phyloP scores from a whole-genome alignment of 2,797 vertebrate species.

The Oreortyx pictus region DNA sequence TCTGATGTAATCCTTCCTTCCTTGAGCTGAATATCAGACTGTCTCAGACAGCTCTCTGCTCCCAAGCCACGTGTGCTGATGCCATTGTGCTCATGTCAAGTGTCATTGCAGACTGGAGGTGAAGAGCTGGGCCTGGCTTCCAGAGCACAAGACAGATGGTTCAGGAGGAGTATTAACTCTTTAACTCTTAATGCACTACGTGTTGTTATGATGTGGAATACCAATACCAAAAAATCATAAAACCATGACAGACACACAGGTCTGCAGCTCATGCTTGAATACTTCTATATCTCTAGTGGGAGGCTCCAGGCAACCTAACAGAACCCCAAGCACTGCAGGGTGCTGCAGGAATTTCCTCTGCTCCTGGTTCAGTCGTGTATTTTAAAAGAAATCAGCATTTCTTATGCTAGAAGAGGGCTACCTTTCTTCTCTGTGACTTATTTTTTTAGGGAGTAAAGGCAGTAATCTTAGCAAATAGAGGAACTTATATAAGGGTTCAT shows the following conservation, averaged over 20 bases:
- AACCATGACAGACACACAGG: no score
- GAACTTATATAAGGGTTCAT: neutral
- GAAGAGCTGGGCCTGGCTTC: neutral
- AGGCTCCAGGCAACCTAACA: conserved; percentile 44
- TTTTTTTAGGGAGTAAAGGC: neutral
- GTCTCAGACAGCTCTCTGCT: neutral
- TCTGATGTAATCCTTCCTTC: no score
- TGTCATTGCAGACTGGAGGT: accelerated
- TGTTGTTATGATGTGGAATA: no score
- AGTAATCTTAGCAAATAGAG: neutral
- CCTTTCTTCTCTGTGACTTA: neutral
- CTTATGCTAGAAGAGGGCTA: neutral
- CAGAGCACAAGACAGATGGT: conserved; percentile 28
- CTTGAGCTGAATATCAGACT: neutral
- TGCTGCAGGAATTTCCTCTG: neutral
- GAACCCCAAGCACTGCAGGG: conserved; percentile 38
- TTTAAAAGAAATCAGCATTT: neutral
- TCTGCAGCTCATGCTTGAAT: neutral
- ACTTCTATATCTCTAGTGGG: conserved; percentile 60
- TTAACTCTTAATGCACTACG: no score
- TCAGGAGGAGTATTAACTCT: no score
- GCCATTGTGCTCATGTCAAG: neutral
- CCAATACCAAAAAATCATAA: no score
- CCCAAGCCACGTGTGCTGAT: neutral
- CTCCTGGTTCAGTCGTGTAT: neutral